These are phyloP conservation scores for Morus bassanus DNA, from an alignment of 2,797 vertebrate genomes.

Conservation along the genomic window DNA sequence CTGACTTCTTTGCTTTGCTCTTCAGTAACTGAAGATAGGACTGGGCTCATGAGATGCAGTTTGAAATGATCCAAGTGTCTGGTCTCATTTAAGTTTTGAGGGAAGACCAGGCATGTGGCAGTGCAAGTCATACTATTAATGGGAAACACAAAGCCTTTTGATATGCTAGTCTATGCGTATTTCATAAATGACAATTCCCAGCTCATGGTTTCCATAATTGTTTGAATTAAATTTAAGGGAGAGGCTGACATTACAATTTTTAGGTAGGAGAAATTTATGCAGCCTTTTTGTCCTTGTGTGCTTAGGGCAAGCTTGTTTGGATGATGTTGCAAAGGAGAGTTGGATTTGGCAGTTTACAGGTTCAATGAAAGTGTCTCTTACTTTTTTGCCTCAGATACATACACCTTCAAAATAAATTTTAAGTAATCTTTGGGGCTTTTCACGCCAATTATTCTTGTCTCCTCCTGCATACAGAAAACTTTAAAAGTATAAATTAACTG, in stretches of 20 bases:
- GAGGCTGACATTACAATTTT: neutral
- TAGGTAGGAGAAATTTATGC: neutral
- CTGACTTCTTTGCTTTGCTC: neutral
- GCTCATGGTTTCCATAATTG: neutral
- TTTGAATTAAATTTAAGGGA: neutral
- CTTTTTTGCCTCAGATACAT: neutral
- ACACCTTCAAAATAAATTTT: neutral
- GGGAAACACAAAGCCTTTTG: neutral
- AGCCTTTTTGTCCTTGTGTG: neutral
- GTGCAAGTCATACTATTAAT: neutral
- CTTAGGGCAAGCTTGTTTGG: neutral
- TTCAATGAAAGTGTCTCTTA: neutral
- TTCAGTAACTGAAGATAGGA: neutral
- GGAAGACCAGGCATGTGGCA: neutral
- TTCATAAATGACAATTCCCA: neutral
- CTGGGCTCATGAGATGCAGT: rapidly evolving
- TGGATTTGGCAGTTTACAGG: neutral
- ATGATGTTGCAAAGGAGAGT: conserved; percentile 10
- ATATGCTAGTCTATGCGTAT: neutral
- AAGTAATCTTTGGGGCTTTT: neutral
- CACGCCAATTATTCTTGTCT: neutral
- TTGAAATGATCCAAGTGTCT: neutral
- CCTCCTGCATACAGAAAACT: neutral
- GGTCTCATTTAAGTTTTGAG: neutral
- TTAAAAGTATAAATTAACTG: neutral